Evolutionary conservation across 2,113 vertebrate genomes (phyloP).

Genomic region (Zosterops lateralis): DNA sequence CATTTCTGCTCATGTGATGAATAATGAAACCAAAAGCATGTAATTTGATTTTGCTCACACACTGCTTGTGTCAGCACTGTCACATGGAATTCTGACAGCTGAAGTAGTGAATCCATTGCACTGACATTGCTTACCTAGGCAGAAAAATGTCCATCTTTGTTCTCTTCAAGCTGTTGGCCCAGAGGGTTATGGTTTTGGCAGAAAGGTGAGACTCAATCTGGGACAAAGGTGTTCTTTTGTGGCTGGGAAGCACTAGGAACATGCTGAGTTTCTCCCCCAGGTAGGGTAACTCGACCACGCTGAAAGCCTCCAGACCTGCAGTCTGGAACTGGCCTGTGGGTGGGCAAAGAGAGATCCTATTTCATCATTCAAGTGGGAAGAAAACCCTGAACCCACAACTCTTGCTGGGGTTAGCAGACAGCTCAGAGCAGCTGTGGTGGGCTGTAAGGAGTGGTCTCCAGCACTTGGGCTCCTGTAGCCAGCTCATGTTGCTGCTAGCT

Average conservation of each 20-base stretch:
- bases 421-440: neutral
- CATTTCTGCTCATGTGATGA: neutral
- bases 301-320: constrained; percentile 73
- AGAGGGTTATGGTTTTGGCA: constrained; percentile 74
- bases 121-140: constrained; percentile 76
- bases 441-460: neutral
- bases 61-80: neutral
- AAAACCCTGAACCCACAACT: rapidly evolving
- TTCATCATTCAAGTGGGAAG: neutral
- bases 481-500: neutral
- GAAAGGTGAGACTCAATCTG: constrained; percentile 80
- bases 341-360: neutral
- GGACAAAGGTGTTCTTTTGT: constrained; percentile 75
- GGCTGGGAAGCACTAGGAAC: constrained; percentile 81
- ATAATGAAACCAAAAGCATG: neutral
- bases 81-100: neutral
- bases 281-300: constrained; percentile 82
- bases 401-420: neutral
- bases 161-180: constrained; percentile 79
- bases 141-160: constrained; percentile 87
- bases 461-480: neutral
- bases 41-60: neutral
- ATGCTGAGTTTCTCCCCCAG: constrained; percentile 78
- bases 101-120: neutral
- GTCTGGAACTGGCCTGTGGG: constrained; percentile 85